phyloP scores from a whole-genome alignment of 2,113 vertebrate genomes.

The Megaleporinus macrocephalus region DNA sequence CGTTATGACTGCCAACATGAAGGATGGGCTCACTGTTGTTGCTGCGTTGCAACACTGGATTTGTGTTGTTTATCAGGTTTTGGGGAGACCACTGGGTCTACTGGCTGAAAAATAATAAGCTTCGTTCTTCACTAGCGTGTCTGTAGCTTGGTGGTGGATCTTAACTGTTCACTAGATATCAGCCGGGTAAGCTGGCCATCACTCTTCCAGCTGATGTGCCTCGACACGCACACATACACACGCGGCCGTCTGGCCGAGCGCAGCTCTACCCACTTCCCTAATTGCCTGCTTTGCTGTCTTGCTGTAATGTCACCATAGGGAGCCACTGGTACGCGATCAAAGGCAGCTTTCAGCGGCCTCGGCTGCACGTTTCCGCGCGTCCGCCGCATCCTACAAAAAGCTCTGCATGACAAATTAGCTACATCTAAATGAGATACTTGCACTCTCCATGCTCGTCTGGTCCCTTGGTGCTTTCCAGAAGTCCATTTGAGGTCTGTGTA shows the following conservation, averaged over 20 bases:
- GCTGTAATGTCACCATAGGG: constrained; percentile 44
- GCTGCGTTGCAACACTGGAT: neutral
- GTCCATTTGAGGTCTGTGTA: constrained; percentile 30
- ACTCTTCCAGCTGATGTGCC: neutral
- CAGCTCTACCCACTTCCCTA: constrained; percentile 36
- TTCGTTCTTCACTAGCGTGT: too few species aligned
- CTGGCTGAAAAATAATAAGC: too few species aligned
- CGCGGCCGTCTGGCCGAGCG: constrained; percentile 8
- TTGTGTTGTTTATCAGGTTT: neutral
- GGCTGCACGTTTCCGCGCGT: constrained; percentile 18
- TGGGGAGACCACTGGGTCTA: neutral
- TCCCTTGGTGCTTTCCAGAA: constrained; percentile 18
- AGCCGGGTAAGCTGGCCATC: constrained; percentile 4
- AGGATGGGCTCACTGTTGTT: too few species aligned
- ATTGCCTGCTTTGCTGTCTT: constrained; percentile 39
- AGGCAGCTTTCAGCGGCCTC: constrained; percentile 31
- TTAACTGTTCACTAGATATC: constrained; percentile 1
- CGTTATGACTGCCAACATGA: too few species aligned
- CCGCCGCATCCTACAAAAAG: constrained; percentile 27
- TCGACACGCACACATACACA: neutral
- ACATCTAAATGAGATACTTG: constrained; percentile 42
- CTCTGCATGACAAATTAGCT: constrained; percentile 34
- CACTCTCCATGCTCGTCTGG: constrained; percentile 19
- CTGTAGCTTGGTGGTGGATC: neutral
- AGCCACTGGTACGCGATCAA: constrained; percentile 28